These are phyloP conservation scores for Acleris emargana DNA, from an alignment of 2,888 invertebrate genomes.

Conservation along the genomic window DNA sequence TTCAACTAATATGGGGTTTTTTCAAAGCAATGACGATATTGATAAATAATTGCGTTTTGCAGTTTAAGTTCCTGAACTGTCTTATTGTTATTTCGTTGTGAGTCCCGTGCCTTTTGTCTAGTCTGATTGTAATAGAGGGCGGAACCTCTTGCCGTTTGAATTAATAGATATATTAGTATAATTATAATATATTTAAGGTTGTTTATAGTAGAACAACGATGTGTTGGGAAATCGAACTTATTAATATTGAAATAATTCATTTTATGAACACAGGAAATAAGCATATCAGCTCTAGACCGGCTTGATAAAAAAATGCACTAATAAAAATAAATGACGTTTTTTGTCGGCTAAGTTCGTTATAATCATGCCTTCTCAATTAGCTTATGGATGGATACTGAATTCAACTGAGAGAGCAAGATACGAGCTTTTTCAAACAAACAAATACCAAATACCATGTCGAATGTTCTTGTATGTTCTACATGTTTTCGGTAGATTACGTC, in stretches of 20 bases:
- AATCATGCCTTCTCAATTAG: not conserved
- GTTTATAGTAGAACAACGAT: slow-evolving; percentile 22
- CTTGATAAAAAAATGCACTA: not conserved
- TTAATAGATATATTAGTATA: slow-evolving; percentile 31
- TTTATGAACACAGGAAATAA: no score
- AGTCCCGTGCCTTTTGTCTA: slow-evolving; percentile 71
- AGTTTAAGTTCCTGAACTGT: slow-evolving; percentile 39
- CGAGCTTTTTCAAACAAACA: not conserved
- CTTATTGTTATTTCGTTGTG: slow-evolving; percentile 52
- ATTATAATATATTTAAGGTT: slow-evolving; percentile 17
- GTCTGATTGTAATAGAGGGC: slow-evolving; percentile 55
- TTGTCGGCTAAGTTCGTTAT: not conserved
- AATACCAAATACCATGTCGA: no score
- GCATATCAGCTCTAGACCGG: no score
- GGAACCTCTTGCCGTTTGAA: slow-evolving; percentile 66
- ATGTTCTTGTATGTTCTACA: no score
- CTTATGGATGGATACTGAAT: not conserved
- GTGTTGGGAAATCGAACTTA: not conserved
- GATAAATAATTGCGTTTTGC: not conserved
- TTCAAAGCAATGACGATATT: no score
- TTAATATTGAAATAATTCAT: no score
- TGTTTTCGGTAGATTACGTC: no score
- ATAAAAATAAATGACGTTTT: not conserved
- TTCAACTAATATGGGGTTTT: no score
- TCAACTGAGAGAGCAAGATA: not conserved